Base-by-base conservation (phyloP, 2,888 invertebrate species). In the Euclidia mi region DNA sequence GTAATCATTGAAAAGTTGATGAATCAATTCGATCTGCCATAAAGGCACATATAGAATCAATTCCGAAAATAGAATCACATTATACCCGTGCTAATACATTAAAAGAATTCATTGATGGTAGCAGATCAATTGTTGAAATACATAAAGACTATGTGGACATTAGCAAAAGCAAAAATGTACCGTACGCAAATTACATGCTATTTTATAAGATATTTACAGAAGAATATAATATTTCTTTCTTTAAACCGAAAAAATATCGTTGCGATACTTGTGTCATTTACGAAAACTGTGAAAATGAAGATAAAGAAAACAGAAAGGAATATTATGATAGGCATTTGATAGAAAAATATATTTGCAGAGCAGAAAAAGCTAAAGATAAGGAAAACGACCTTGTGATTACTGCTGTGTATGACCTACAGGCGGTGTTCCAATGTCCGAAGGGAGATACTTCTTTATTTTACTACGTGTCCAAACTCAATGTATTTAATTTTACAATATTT, bases 301-400 rank as follows among this genome's bases (percentile, higher is more conserved):
- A 28, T 14, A 48, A 40, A 11, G 12, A 28, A 41, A 31, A 18
- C 15, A 12, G 18, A 17, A 48, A 32, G 18, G 17, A 48, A 15
- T 10, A 29, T 14, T 28, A 49, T 20, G 25, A 49, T 14, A 15
- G 15, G 18, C 48, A 49, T 41, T 32, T 41, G 10, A 20, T n/a
- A 17, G 41, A 49, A 49, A 41, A 49, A 32, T n/a, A 34, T 3
- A 9, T 49, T 25, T 41, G 32, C 25, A 31, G 47, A 0, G 38
- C 18, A 3, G 42, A 42, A 12, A 42, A 42, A 17, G n/a, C 42
- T n/a, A 42, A 20, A 11, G 38, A 40, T 20, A 42, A 31, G 14
- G 17, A 29, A 29, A 12, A 31, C 15, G n/a, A 42, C 14, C 14
- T 17, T 17, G 7, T 29, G 6, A 6, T 14, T 10, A 6, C 12